Evolutionary conservation across 2,888 invertebrate species (phyloP).

Genomic region (Phrixothrix hirtus): DNA sequence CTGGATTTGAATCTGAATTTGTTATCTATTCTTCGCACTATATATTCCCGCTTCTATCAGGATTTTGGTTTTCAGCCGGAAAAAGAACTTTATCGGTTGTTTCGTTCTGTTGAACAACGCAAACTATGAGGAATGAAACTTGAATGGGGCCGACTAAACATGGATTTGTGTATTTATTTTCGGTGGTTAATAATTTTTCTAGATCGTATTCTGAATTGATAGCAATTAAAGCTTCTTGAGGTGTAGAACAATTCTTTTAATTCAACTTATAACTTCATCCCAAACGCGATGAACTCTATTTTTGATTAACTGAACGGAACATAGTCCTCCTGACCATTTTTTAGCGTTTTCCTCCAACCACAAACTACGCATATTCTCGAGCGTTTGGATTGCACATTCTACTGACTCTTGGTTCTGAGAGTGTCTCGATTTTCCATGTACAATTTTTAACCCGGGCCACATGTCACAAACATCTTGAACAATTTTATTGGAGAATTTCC

Average conservation of each 20-base stretch:
- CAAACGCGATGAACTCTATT: slow-evolving; percentile 48
- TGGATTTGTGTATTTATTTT: not conserved
- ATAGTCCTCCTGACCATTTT: slow-evolving; percentile 25
- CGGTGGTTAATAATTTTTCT: not conserved
- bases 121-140: not conserved
- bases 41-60: no score
- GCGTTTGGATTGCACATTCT: slow-evolving; percentile 45
- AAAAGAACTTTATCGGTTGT: no score
- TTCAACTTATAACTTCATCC: slow-evolving; percentile 43
- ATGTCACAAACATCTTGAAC: slow-evolving; percentile 32
- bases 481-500: slow-evolving; percentile 31
- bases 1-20: slow-evolving; percentile 1
- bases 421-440: slow-evolving; percentile 42
- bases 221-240: slow-evolving; percentile 3
- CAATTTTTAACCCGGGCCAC: no score
- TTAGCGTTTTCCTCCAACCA: slow-evolving; percentile 20
- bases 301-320: slow-evolving; percentile 51
- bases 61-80: no score
- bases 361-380: slow-evolving; percentile 43
- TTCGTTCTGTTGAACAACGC: no score
- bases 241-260: slow-evolving; percentile 13
- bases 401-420: no score
- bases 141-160: not conserved
- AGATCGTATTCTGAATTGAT: slow-evolving; percentile 11
- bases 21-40: not conserved